Evolutionary conservation across 64 coral and sea anemone species (phyloP).

Genomic region (Orbicella faveolata): DNA sequence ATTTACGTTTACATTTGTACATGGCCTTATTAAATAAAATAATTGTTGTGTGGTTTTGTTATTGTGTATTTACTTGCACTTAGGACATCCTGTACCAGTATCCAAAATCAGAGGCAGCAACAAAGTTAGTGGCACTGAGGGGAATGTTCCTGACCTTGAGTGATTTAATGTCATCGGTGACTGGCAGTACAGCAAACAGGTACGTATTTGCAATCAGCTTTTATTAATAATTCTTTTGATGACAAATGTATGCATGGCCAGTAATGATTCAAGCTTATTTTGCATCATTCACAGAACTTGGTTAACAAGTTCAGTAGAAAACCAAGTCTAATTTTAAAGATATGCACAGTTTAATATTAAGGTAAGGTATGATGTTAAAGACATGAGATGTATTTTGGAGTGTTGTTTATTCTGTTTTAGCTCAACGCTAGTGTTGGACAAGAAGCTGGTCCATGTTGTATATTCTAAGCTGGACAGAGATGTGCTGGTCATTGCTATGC

Average conservation of each 20-base stretch:
- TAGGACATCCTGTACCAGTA: conserved; percentile 90
- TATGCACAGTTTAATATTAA: too few species aligned
- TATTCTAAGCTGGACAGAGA: conserved; percentile 83
- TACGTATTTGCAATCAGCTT: background rate
- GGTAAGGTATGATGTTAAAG: background rate
- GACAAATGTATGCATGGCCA: too few species aligned
- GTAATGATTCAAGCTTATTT: too few species aligned
- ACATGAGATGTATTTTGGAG: background rate
- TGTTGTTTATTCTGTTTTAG: conserved; percentile 24
- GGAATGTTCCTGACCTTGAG: conserved; percentile 85
- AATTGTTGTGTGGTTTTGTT: background rate
- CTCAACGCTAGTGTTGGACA: conserved; percentile 62
- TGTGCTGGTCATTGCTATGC: conserved; percentile 83
- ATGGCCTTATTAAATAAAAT: too few species aligned
- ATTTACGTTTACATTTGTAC: too few species aligned
- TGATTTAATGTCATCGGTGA: conserved; percentile 82
- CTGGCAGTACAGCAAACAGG: conserved; percentile 65
- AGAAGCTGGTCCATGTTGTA: conserved; percentile 90
- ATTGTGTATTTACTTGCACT: background rate
- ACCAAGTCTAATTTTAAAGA: too few species aligned
- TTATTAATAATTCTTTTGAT: too few species aligned
- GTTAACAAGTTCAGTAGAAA: too few species aligned
- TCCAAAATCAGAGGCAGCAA: conserved; percentile 53
- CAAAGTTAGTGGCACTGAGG: conserved; percentile 67
- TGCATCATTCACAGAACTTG: too few species aligned